Base-by-base conservation (phyloP, 2,797 vertebrate species). In the Thaleichthys pacificus region DNA sequence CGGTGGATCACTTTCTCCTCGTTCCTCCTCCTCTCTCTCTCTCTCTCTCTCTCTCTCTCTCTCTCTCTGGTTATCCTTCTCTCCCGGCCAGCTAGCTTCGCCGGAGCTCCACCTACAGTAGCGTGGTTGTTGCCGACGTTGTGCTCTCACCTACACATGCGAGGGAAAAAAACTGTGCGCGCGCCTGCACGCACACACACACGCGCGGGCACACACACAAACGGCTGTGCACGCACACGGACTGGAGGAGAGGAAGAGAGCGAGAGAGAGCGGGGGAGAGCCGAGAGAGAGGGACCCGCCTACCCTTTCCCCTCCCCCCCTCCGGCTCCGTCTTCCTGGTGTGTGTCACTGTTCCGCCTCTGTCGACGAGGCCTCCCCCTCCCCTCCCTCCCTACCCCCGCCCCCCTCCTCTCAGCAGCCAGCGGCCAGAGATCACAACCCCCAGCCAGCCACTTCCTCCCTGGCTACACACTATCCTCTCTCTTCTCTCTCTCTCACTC, bases 241-340 rank as follows among this genome's bases (percentile, higher is more conserved):
- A 61, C 71, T 61, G 30, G 56, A 60, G 86, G 88, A 61, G 74
- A 80, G 79, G 84, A 80, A 79, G 73, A 82, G 84, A 84, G 56
- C 2, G 56, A 22, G 56, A 58, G 62, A 58, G 56, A 58, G 56
- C 17, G 56, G 28, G 26, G 28, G 79, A 82, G 64, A 54, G 65
- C 5, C 6, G 32, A 66, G 74, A 81, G 79, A 85, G 81, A 78
- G 72, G 82, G 84, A 84, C 77, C 89, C 86, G 85, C 89, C 86
- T 87, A 88, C 89, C 66, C 77, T 84, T 80, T 49, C 86, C 85
- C 87, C 85, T 89, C 88, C 90, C 89, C 89, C 89, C 85, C 89
- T 86, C 88, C 88, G 87, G 82, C 80, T 77, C 85, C 26, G 84
- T 67, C 87, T 92, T 92, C 91, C 91, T 91, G 89, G 89, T 90